Evolutionary conservation across 2,888 invertebrate genomes (phyloP), one percentile per base, ranked within the genome.

Genomic region (Chouioia cunea): DNA sequence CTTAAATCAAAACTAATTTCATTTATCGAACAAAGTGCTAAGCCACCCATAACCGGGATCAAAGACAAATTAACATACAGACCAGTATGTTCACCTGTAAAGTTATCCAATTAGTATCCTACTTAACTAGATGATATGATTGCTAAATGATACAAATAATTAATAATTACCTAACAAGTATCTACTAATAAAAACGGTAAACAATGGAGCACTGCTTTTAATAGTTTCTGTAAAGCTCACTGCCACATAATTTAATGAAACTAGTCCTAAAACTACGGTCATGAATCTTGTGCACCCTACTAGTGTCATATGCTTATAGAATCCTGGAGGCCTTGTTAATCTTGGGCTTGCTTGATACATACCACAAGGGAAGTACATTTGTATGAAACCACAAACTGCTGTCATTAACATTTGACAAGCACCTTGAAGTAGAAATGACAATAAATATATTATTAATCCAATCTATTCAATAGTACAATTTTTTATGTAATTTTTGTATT

Each of bases 171-270:
- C 90, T 82, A 90, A 85, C 77, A 90, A 86, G 83, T 88, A 87
- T 84, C 90, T 88, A 60, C 93, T 91, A 78, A 93, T 92, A 73
- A 93, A 83, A 69, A 93, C 93, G 50, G 93, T 93, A 84, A 93
- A 93, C 64, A 93, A 87, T 48, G 93, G 93, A 18, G 93, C 93
- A 44, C 93, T 93, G 85, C 93, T 93, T 84, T 93, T 93, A 57
- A 93, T 91, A 15, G 93, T 93, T 85, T 93, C 93, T 56, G 93
- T 93, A 83, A 93, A 93, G 83, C 93, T 93, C 67, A 93, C 93
- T 72, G 93, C 92, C 70, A 93, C 92, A 85, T 91, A 93, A 87
- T 93, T 92, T 66, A 93, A 86, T 10, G 93, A 92, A 64, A 93
- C 88, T 77, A 93, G 85, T 66, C 93, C 93, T 79, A 93, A 85